Conservation (phyloP, 1,140 invertebrate species). For the Eriosoma lanigerum region DNA sequence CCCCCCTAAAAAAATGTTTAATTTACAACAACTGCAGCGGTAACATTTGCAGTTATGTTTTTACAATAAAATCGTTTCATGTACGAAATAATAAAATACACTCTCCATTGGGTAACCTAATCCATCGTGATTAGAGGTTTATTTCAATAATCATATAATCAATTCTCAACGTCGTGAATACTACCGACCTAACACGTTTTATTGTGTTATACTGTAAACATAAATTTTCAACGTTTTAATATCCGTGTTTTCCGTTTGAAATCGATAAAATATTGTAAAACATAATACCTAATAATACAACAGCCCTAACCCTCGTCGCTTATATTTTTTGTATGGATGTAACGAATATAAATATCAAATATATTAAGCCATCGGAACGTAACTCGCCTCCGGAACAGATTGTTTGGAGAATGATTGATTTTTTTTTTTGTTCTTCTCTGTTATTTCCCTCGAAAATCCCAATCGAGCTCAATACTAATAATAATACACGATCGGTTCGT, state of each 20-base stretch:
- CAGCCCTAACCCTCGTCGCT: neutral
- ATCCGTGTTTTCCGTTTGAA: neutral
- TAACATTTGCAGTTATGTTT: no score
- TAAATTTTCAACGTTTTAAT: neutral
- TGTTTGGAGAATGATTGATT: neutral
- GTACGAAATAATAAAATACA: no score
- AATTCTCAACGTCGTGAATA: neutral
- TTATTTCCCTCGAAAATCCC: neutral
- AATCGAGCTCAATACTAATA: conserved; percentile 3
- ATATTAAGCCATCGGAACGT: neutral
- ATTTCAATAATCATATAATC: no score
- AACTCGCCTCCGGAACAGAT: no score
- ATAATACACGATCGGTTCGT: neutral
- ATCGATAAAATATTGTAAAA: neutral
- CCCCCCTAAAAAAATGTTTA: no score
- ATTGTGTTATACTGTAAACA: neutral
- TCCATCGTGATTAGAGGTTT: no score
- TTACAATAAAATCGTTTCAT: no score
- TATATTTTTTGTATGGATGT: neutral
- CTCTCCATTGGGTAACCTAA: no score
- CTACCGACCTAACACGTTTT: no score
- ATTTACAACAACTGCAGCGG: no score
- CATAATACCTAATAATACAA: no score
- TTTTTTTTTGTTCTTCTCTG: no score
- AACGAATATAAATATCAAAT: neutral